Evolutionary conservation across 1,140 invertebrate genomes (phyloP).

Genomic region (Aphaenogaster floridana): DNA sequence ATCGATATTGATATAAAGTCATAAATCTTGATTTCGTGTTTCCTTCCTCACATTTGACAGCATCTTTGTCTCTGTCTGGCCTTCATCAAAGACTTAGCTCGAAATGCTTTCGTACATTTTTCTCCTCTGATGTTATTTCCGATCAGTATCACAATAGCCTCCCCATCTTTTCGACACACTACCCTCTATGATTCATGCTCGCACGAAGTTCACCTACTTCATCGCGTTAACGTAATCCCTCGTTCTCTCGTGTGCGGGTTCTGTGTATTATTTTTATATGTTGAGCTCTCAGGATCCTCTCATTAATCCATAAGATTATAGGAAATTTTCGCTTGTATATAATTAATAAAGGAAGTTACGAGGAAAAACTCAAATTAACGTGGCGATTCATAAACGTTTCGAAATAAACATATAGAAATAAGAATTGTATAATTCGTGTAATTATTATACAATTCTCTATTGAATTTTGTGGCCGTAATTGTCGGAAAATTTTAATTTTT

Average conservation of each 20-base stretch:
- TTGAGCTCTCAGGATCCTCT: background rate
- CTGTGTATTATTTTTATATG: slow-evolving; percentile 28
- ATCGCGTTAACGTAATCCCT: slow-evolving; percentile 11
- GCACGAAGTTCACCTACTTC: background rate
- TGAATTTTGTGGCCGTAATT: background rate
- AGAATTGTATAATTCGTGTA: background rate
- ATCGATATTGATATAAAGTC: slow-evolving; percentile 17
- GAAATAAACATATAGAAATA: background rate
- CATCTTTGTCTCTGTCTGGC: background rate
- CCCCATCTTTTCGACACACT: slow-evolving; percentile 1
- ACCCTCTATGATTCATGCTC: slow-evolving; percentile 12
- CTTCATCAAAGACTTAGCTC: background rate
- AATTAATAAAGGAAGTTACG: background rate
- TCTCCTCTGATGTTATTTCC: background rate
- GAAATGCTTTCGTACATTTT: background rate
- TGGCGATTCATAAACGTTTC: background rate
- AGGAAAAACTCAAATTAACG: background rate
- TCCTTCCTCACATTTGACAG: background rate
- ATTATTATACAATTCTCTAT: background rate
- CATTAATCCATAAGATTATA: background rate
- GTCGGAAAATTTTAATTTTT: background rate
- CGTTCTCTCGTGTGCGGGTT: background rate
- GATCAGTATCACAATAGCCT: slow-evolving; percentile 29
- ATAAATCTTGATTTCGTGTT: slow-evolving; percentile 41
- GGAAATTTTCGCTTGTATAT: slow-evolving; percentile 15